Conservation (phyloP, 1,140 invertebrate species). For the Nasonia longicornis region DNA sequence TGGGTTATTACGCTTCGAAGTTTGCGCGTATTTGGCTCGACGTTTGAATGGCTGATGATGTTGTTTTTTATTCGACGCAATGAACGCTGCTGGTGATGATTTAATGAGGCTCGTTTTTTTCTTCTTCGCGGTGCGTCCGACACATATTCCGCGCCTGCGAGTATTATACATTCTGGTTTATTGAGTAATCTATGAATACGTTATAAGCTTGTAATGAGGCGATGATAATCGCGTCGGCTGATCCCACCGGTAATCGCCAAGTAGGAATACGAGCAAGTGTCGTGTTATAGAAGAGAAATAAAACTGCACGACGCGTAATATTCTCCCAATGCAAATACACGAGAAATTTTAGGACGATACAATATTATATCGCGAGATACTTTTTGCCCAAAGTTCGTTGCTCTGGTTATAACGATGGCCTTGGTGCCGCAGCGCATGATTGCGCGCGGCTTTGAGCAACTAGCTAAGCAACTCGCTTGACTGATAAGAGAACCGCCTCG, state of each 20-base stretch:
- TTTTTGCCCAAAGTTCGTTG: slow-evolving; percentile 24
- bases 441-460: background rate
- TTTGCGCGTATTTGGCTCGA: background rate
- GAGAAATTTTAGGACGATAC: background rate
- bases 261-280: too few relatives aligned
- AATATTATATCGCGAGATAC: background rate
- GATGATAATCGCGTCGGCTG: too few relatives aligned
- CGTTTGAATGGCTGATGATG: background rate
- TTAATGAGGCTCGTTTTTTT: background rate
- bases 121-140: too few relatives aligned
- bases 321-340: background rate
- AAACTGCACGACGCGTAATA: background rate
- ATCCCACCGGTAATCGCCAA: too few relatives aligned
- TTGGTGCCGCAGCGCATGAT: background rate
- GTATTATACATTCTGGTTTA: background rate
- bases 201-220: background rate
- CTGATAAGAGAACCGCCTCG: slow-evolving; percentile 30
- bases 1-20: background rate
- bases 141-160: too few relatives aligned
- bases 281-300: background rate
- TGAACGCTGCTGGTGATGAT: background rate
- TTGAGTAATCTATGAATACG: background rate
- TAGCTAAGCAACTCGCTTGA: background rate
- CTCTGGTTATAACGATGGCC: slow-evolving; percentile 19
- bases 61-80: background rate